phyloP scores from a whole-genome alignment of 2,888 invertebrate species.

The Parascotia fuliginaria region DNA sequence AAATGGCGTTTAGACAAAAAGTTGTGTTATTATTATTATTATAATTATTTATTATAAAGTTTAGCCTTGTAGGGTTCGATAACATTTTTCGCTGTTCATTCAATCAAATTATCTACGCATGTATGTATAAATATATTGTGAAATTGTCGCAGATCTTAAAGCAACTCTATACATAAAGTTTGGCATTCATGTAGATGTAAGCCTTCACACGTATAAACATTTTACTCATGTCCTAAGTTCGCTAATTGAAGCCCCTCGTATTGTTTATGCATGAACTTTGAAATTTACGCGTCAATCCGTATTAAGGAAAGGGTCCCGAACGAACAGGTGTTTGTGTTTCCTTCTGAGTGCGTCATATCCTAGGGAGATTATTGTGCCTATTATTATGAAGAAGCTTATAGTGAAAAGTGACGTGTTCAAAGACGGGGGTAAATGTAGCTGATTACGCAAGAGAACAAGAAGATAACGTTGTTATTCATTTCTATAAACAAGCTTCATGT shows the following conservation, averaged over 20 bases:
- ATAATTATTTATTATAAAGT: too few relatives aligned
- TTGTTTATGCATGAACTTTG: slow-evolving; percentile 65
- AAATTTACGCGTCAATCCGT: slow-evolving; percentile 62
- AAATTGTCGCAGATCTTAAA: slow-evolving; percentile 15
- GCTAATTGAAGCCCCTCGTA: slow-evolving; percentile 53
- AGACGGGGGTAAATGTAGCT: too few relatives aligned
- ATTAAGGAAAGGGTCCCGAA: slow-evolving; percentile 47
- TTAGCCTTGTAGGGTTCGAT: too few relatives aligned
- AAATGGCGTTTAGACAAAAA: too few relatives aligned
- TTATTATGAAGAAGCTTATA: background rate
- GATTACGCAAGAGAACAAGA: too few relatives aligned
- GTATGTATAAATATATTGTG: background rate
- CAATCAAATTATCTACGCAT: background rate
- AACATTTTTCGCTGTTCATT: too few relatives aligned
- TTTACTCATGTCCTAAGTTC: slow-evolving; percentile 51
- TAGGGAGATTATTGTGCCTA: slow-evolving; percentile 10
- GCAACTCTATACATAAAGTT: slow-evolving; percentile 19
- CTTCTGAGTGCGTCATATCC: slow-evolving; percentile 15
- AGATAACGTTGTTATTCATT: too few relatives aligned
- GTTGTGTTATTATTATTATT: too few relatives aligned
- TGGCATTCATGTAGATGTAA: slow-evolving; percentile 18
- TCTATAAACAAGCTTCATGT: too few relatives aligned
- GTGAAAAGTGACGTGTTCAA: background rate
- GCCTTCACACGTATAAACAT: slow-evolving; percentile 37
- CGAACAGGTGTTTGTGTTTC: slow-evolving; percentile 40